Conservation (phyloP, 53 echinoderm and acorn worm genomes). For the Holothuria leucospilota region DNA sequence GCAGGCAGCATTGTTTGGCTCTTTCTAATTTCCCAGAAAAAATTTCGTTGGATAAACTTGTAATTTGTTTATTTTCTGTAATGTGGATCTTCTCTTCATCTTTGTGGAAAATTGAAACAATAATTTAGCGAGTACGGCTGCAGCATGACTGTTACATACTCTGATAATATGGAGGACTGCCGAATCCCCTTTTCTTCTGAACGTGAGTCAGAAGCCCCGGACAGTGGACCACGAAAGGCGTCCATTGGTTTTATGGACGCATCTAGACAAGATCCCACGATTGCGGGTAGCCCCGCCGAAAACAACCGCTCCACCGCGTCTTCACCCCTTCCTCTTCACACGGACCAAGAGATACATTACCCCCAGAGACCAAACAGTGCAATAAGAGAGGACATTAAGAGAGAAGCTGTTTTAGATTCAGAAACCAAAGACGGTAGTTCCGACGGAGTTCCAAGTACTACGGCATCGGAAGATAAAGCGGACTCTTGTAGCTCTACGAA, state of each 20-base stretch:
- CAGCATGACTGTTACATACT: slow-evolving; percentile 51
- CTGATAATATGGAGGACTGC: slow-evolving; percentile 50
- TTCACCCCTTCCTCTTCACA: too few species aligned
- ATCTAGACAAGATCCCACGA: background rate
- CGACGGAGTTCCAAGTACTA: slow-evolving; percentile 8
- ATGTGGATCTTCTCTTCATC: too few species aligned
- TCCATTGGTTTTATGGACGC: slow-evolving; percentile 35
- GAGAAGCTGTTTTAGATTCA: too few species aligned
- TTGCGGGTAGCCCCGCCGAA: too few species aligned
- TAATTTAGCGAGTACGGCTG: slow-evolving; percentile 7
- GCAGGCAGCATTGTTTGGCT: too few species aligned
- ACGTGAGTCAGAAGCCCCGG: slow-evolving; percentile 29
- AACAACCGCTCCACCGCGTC: too few species aligned
- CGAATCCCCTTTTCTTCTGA: slow-evolving; percentile 41
- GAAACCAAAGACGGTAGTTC: background rate
- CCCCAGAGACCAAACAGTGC: too few species aligned
- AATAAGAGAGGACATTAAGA: too few species aligned
- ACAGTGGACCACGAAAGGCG: slow-evolving; percentile 24
- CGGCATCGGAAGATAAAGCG: background rate
- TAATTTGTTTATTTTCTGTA: too few species aligned
- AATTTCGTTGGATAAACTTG: too few species aligned
- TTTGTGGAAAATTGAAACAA: too few species aligned
- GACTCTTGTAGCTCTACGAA: slow-evolving; percentile 16
- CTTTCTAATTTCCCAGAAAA: too few species aligned
- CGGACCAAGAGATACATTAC: background rate